Evolutionary conservation across 2,888 invertebrate species (phyloP).

Genomic region (Caenorhabditis sp.): DNA sequence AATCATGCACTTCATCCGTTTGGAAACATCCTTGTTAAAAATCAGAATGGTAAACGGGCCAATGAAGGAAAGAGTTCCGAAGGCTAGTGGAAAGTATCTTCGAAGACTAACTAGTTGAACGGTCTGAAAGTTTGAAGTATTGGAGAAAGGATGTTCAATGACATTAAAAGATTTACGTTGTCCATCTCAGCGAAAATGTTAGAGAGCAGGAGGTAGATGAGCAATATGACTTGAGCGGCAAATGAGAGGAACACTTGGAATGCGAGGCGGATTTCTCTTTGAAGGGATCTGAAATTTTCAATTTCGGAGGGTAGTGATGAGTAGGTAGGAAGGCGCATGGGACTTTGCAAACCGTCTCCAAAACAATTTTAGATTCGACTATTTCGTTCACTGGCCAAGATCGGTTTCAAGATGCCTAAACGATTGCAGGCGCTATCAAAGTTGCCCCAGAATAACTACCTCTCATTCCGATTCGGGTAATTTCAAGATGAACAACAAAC

Average conservation of each 20-base stretch:
- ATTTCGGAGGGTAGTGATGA: no score
- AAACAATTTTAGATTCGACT: no score
- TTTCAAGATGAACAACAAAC: no score
- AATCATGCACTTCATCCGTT: not conserved
- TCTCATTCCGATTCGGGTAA: no score
- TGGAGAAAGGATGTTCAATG: not conserved
- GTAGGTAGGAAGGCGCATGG: no score
- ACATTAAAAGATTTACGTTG: not conserved
- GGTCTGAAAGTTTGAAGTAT: conserved; percentile 8
- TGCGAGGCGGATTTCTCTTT: conserved; percentile 31
- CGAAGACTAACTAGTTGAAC: not conserved
- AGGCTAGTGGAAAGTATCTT: conserved; percentile 12
- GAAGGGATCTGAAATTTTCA: conserved; percentile 15
- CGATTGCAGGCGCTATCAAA: no score
- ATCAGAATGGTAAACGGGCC: conserved; percentile 28
- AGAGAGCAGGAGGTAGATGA: conserved; percentile 16
- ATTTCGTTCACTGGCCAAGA: no score
- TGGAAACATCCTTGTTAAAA: conserved; percentile 21
- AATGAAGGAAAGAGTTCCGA: conserved; percentile 29
- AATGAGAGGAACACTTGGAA: conserved; percentile 21
- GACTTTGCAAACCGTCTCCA: no score
- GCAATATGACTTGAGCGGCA: conserved; percentile 6
- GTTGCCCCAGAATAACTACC: no score
- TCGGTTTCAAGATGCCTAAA: no score
- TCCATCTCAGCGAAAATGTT: conserved; percentile 7